Base-by-base conservation (phyloP, 1,140 invertebrate species). In the Drosophila gunungcola region DNA sequence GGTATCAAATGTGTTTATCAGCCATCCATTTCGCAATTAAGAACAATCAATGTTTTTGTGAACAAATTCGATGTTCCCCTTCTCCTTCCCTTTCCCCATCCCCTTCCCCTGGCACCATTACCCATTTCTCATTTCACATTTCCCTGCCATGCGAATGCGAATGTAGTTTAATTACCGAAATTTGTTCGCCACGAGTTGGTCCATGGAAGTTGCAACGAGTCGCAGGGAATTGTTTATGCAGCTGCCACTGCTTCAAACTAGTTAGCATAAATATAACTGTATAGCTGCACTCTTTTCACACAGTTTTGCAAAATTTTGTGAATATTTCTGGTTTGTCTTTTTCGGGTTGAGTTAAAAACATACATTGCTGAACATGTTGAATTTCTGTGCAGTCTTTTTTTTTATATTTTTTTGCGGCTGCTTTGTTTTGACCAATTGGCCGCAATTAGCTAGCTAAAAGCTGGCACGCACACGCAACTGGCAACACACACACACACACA, bases 261-360 rank as follows among this genome's bases (percentile, higher is more conserved):
- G 67, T 83, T 84, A 65, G 65, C 80, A 83, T 83, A 84, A 83
- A 83, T 78, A 84, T 56, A 78, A 78, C 62, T 73, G 60, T 49
- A 69, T 45, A 48, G 48, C 48, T 53, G 55, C 36, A n/a, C 49
- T 32, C 54, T 55, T 68, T 43, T 56, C 56, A 27, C 27, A 13
- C n/a, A 32, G 29, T 29, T 48, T 39, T 62, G 52, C 46, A 11
- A 36, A 10, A 54, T 10, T 58, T 36, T 41, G 13, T 49, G 62
- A 61, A 64, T 32, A 27, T 70, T 54, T 41, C 41, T 48, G 25
- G 29, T 43, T 46, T 61, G 64, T 57, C 46, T 61, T 65, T 46
- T 39, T 67, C 46, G 60, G 62, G 62, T 64, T 38, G 62, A 62
- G 57, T 64, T 62, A 16, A 62, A 38, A 36, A 34, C 62, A 46